Evolutionary conservation across 2,113 vertebrate species (phyloP).

Genomic region (Penelope pileata): DNA sequence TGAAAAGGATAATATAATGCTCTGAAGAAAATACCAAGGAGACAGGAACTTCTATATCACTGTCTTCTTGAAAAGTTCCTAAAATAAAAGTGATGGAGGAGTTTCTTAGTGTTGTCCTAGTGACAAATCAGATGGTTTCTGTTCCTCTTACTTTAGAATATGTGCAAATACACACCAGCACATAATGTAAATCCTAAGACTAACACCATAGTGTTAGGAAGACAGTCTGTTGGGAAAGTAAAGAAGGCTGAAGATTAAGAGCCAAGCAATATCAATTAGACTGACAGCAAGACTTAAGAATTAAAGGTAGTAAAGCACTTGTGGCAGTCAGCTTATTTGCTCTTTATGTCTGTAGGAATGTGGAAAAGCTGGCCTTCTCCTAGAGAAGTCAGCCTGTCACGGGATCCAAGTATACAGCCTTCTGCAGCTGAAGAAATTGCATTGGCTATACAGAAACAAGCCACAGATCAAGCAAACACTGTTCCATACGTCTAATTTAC

Average conservation of each 20-base stretch:
- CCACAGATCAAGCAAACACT: not conserved
- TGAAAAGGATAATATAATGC: not conserved
- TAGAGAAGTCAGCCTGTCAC: not conserved
- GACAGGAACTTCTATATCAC: not conserved
- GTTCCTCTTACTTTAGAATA: not conserved
- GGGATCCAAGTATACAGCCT: not conserved
- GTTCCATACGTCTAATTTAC: not conserved
- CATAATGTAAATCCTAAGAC: not conserved
- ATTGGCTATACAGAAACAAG: not conserved
- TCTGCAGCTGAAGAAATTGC: not conserved
- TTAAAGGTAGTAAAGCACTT: not conserved
- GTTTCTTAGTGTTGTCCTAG: not conserved
- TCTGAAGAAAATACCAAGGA: not conserved
- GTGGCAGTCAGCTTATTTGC: not conserved
- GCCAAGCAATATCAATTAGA: not conserved
- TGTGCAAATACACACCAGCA: not conserved
- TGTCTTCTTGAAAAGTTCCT: not conserved
- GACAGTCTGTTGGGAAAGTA: not conserved
- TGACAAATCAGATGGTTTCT: not conserved
- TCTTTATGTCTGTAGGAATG: not conserved
- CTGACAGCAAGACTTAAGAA: not conserved
- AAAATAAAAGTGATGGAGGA: not conserved
- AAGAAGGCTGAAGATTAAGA: not conserved
- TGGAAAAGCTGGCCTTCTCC: slow-evolving; percentile 6
- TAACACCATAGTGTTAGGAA: not conserved